Base-by-base conservation (phyloP, 2,888 invertebrate species). In the Siphlonurus alternatus region DNA sequence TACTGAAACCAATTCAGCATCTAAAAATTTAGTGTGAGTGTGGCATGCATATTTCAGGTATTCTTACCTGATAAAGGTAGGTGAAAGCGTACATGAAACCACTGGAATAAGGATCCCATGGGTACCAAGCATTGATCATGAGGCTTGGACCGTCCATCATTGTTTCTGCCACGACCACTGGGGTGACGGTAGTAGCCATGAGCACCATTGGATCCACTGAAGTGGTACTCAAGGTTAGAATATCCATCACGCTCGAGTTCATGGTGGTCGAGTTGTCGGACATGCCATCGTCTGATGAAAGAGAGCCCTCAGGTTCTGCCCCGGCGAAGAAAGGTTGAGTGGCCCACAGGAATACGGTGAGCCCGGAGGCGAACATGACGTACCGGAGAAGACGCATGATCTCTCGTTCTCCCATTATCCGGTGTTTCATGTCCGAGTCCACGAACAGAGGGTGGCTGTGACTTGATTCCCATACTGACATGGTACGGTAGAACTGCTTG, bases 341-440 rank as follows among this genome's bases (percentile, higher is more conserved):
- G 15, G 61, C 83, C 91, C 91, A 91, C 63, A 84, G 86, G 84
- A 67, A 20, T 1, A 65, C 64, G 10, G 65, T 64, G 5, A 64
- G n/a, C 2, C 65, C 38, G 0, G 66, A 66, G 1, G 82, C 81
- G 0, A 76, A 74, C 66, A 83, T 79, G 25, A 90, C 84, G 67
- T 85, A 79, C 70, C 87, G 82, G 10, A 90, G 76, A 0, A 90
- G 77, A 65, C 83, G 83, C 61, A 89, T 78, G 85, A 88, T 89
- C 76, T 88, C 88, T 64, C 83, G 83, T 62, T 90, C 74, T 0
- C 89, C 80, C 53, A 87, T 80, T 54, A 86, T 83, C 72, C 89
- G 88, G 73, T 87, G 89, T 22, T 87, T 80, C 0, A 86, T 83
- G 72, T 90, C 88, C 0, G 89, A 90, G 74, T 91, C 91, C 61